Evolutionary conservation across 2,797 vertebrate species (phyloP).

Genomic region (Neosalanx taihuensis): DNA sequence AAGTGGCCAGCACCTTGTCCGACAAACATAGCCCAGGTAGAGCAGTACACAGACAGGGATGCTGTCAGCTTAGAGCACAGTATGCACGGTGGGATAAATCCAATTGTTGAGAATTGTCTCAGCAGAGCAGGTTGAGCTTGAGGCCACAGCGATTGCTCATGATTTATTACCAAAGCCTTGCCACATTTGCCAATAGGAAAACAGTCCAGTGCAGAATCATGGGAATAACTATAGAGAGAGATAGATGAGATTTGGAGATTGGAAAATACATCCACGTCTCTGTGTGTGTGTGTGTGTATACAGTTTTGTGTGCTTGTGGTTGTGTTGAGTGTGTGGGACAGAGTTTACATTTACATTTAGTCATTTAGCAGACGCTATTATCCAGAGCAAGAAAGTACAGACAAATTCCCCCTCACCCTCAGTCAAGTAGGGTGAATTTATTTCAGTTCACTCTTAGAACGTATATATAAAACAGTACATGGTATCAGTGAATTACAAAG

Average conservation of each 20-base stretch:
- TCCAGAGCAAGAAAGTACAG: too few species aligned
- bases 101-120: constrained; percentile 63
- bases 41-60: constrained; percentile 23
- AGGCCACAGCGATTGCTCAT: constrained; percentile 51
- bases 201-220: constrained; percentile 56
- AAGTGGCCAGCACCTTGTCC: neutral
- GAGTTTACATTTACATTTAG: too few species aligned
- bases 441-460: too few species aligned
- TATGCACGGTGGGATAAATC: constrained; percentile 52
- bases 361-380: too few species aligned
- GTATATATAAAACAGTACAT: too few species aligned
- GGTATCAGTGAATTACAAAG: too few species aligned
- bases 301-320: neutral
- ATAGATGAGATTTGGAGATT: constrained; percentile 67
- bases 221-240: constrained; percentile 62
- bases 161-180: constrained; percentile 69
- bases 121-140: constrained; percentile 45
- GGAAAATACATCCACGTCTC: constrained; percentile 51
- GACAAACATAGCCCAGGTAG: constrained; percentile 1
- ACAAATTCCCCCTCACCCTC: too few species aligned
- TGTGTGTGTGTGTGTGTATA: neutral
- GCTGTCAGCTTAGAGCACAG: constrained; percentile 45
- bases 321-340: neutral
- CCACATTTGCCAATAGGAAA: constrained; percentile 74
- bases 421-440: too few species aligned